Percentiles rank a stretch among this genome's conserved stretches.
Evolutionary conservation across 2,797 vertebrate species (phyloP).

Genomic region (Onychomys arenicola): DNA sequence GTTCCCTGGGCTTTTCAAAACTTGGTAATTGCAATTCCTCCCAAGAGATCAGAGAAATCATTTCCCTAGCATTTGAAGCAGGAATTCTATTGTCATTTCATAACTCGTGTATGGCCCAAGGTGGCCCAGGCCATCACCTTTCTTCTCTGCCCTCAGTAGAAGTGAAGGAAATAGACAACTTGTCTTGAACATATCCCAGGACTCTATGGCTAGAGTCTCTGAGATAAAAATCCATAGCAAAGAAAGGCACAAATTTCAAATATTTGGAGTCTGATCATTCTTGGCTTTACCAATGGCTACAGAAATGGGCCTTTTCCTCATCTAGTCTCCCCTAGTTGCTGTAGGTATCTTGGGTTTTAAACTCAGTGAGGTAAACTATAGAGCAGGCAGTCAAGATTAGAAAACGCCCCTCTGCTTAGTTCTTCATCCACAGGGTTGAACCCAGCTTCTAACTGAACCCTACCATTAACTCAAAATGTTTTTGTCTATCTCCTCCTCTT

Average conservation of each 20-base stretch:
- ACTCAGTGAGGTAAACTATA: neutral
- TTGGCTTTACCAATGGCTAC: neutral
- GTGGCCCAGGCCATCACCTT: constrained; percentile 69
- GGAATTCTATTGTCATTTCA: constrained; percentile 80
- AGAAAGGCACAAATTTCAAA: constrained; percentile 20
- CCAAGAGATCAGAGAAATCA: constrained; percentile 79
- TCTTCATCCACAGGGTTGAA: constrained; percentile 48
- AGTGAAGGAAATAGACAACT: constrained; percentile 46
- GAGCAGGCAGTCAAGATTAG: neutral
- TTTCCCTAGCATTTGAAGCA: constrained; percentile 77
- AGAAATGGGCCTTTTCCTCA: neutral
- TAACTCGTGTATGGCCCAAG: constrained; percentile 66
- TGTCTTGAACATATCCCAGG: neutral
- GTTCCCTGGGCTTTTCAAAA: constrained; percentile 77
- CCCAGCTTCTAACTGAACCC: neutral
- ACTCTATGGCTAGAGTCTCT: neutral
- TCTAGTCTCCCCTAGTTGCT: constrained; percentile 12
- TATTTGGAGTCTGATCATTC: constrained; percentile 19
- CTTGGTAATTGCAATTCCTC: constrained; percentile 80
- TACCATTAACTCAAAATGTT: neutral
- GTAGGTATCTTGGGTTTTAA: neutral
- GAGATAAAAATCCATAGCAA: constrained; percentile 47
- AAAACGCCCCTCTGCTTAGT: constrained; percentile 16
- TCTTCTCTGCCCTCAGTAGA: constrained; percentile 64
- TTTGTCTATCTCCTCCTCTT: neutral